Percentiles rank a stretch among this genome's conserved stretches.
Evolutionary conservation across 2,888 invertebrate species (phyloP).

Genomic region (Bruchidius siliquastri): DNA sequence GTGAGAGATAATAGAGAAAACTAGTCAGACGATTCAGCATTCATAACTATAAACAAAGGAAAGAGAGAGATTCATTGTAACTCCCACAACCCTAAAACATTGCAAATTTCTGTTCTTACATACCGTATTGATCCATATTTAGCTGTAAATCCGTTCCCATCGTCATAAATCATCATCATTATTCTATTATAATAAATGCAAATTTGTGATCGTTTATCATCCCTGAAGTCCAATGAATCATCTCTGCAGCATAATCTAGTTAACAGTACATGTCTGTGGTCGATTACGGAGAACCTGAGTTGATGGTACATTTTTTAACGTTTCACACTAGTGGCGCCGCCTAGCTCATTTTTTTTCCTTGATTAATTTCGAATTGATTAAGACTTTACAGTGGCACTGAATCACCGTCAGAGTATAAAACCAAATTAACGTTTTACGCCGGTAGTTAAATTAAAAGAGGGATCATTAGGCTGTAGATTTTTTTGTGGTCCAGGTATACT

Average conservation of each 20-base stretch:
- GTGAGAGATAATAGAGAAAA: too few species aligned
- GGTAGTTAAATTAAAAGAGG: neutral
- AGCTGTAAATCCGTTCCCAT: too few species aligned
- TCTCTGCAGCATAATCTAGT: neutral
- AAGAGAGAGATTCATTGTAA: too few species aligned
- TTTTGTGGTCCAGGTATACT: neutral
- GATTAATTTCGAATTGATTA: neutral
- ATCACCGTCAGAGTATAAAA: neutral
- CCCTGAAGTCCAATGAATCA: too few species aligned
- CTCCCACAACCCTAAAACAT: too few species aligned
- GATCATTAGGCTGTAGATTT: neutral
- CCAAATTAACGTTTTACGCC: neutral
- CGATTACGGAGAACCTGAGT: neutral
- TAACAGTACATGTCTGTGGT: neutral
- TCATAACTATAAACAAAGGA: too few species aligned
- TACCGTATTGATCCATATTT: too few species aligned
- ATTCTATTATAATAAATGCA: too few species aligned
- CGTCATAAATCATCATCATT: too few species aligned
- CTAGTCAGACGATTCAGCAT: too few species aligned
- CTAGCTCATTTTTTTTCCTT: neutral
- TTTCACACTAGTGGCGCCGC: neutral
- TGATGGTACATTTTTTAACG: neutral
- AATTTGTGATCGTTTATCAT: too few species aligned
- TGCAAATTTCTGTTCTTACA: too few species aligned
- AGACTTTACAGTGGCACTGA: neutral